Evolutionary conservation across 2,888 invertebrate genomes (phyloP), one percentile per base, ranked within the genome.

Genomic region (Spilarctia lutea): DNA sequence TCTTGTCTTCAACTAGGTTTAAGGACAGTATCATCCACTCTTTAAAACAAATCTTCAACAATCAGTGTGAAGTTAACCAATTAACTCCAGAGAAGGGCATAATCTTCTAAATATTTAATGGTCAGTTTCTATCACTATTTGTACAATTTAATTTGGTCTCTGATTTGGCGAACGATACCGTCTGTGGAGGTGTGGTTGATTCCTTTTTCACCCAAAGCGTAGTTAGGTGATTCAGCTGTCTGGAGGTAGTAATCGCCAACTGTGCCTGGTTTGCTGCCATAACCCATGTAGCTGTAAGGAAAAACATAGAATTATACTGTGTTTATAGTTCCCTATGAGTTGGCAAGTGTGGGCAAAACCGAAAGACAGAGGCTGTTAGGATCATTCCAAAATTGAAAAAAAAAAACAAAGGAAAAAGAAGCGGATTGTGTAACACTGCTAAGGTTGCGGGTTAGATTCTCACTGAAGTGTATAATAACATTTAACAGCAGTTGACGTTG

Each of bases 281-380:
- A 78, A 2, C 78, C 78, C 79, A 79, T 76, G 11, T 48, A 63
- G 33, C 79, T 79, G 73, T 11, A 52, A 76, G 11, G 16, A 69
- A 35, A 30, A 63, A 56, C 8, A 35, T 27, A 30, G 1, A 18
- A 18, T 60, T 39, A 56, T 10, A 56, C n/a, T 3, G n/a, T 24
- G n/a, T 56, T 56, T 11, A n/a, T 56, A n/a, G 24, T 7, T 7
- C 8, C 24, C 30, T 1, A 13, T 13, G 3, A 16, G 6, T 35
- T 1, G 24, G 30, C 30, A 13, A n/a, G 42, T 71, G 52, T 52
- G 52, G 24, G 52, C 24, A 52, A 24, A 20, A 20, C 8, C 24
- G 20, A 52, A 20, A 7, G 8, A 52, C 52, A 20, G 20, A 48
- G 0, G 48, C 16, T 16, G 18, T 35, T 18, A 18, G 18, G 45